phyloP scores from a whole-genome alignment of 64 coral and sea anemone genomes.

The Cladopsammia gracilis region DNA sequence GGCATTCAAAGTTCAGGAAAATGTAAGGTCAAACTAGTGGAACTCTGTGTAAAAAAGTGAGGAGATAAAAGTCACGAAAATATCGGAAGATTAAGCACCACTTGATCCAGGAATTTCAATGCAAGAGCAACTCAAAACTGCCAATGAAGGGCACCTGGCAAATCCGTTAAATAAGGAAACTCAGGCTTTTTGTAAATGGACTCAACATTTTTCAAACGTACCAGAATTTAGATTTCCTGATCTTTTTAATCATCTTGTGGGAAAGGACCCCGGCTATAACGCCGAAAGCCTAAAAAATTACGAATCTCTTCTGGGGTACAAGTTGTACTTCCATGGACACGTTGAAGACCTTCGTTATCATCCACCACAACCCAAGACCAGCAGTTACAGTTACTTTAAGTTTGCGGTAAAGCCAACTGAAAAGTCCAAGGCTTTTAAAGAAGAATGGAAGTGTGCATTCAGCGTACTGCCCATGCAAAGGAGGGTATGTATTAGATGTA shows the following conservation, averaged over 20 bases:
- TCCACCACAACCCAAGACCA: background rate
- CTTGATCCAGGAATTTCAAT: too few relatives aligned
- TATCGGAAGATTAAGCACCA: too few relatives aligned
- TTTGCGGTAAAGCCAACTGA: conserved; percentile 47
- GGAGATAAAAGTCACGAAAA: too few relatives aligned
- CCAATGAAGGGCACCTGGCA: too few relatives aligned
- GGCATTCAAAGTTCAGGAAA: too few relatives aligned
- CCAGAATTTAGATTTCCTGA: conserved; percentile 45
- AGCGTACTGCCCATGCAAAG: conserved; percentile 42
- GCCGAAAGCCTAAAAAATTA: conserved; percentile 17
- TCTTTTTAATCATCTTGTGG: conserved; percentile 54
- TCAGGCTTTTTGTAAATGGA: too few relatives aligned
- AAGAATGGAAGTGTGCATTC: conserved; percentile 42
- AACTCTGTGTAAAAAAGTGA: too few relatives aligned
- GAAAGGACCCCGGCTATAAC: conserved; percentile 10
- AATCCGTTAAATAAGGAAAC: too few relatives aligned
- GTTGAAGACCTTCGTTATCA: conserved; percentile 22
- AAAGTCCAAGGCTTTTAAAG: conserved; percentile 49
- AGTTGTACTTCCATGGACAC: conserved; percentile 41
- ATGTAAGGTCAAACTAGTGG: too few relatives aligned
- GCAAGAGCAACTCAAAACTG: too few relatives aligned
- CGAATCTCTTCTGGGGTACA: conserved; percentile 32
- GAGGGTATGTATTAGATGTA: conserved; percentile 33
- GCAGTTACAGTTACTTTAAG: conserved; percentile 23
- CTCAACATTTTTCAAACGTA: conserved; percentile 22